Base-by-base conservation (phyloP, 1,140 invertebrate genomes). In the Chionoecetes opilio region DNA sequence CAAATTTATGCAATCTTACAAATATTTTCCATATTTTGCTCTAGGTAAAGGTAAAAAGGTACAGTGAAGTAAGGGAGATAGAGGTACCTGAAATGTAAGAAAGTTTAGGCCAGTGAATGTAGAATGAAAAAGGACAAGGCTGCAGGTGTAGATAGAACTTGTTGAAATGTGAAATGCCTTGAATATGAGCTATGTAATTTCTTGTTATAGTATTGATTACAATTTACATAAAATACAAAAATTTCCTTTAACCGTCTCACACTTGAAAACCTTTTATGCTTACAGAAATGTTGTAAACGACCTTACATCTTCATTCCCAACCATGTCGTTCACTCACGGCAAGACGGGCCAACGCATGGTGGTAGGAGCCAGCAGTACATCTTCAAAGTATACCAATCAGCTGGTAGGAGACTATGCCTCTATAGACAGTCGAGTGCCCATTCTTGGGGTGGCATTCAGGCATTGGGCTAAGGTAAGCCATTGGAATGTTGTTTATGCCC, bases 251-350 rank as follows among this genome's bases (percentile, higher is more conserved):
- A 63, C 31, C n/a, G n/a, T 85, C 14, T 11, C 11, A 91, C 29
- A 91, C 26, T 94, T 41, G 26, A n/a, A n/a, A n/a, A n/a, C n/a
- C n/a, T 38, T 91, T 14, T 26, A 21, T 82, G 91, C 32, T n/a
- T 82, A 91, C 94, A 95, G 94, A 90, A 87, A 92, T 93, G 92
- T 95, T 41, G n/a, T 92, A 32, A 86, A 95, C 53, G 94, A 95
- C 34, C 94, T 95, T 0, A 89, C 91, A 11, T 95, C 94, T 26
- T 95, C 94, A 29, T 95, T 93, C 91, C 94, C 94, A 21, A 95
- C 94, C 35, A 95, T 95, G 85, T 87, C 94, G 31, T 92, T 93
- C 91, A 95, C 86, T 38, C 94, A 95, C 46, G 35, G 29, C 32
- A 93, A 93, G 35, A 95, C 91, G 11, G 63, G 35, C 17, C n/a